Evolutionary conservation across 1,140 invertebrate genomes (phyloP).

Genomic region (Andrena cerasifolii): DNA sequence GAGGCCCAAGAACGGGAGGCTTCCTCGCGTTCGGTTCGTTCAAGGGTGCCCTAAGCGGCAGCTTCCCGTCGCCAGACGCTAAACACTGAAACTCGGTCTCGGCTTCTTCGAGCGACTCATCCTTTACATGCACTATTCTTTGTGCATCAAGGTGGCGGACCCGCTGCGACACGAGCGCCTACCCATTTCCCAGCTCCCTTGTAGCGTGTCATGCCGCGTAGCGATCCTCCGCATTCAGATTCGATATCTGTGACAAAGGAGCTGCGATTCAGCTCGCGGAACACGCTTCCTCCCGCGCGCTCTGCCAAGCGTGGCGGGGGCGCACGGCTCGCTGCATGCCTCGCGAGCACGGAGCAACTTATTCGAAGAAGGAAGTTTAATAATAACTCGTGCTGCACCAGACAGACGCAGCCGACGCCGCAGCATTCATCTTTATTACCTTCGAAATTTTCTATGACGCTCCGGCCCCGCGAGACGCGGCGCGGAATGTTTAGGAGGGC

Average conservation of each 20-base stretch:
- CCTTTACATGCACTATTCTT: not conserved
- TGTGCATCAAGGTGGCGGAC: slow-evolving; percentile 3
- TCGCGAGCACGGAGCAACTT: slow-evolving; percentile 31
- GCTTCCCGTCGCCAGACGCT: no score
- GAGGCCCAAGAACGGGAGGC: not conserved
- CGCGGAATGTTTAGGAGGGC: not conserved
- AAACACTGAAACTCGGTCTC: no score
- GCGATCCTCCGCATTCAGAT: slow-evolving; percentile 9
- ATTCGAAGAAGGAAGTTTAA: slow-evolving; percentile 16
- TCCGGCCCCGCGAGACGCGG: not conserved
- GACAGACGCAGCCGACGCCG: not conserved
- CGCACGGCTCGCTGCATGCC: not conserved
- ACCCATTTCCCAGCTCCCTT: not conserved
- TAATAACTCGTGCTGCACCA: slow-evolving; percentile 1
- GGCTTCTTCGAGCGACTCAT: no score
- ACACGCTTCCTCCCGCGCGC: slow-evolving; percentile 18
- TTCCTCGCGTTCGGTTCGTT: not conserved
- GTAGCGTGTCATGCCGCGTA: not conserved
- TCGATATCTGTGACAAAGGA: slow-evolving; percentile 17
- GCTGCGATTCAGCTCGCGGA: not conserved
- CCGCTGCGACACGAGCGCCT: not conserved
- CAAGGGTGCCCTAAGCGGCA: no score
- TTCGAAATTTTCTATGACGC: slow-evolving; percentile 21
- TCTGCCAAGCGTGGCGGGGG: not conserved
- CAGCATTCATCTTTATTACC: slow-evolving; percentile 31